Evolutionary conservation across 2,797 vertebrate genomes (phyloP).

Genomic region (Iguana delicatissima): DNA sequence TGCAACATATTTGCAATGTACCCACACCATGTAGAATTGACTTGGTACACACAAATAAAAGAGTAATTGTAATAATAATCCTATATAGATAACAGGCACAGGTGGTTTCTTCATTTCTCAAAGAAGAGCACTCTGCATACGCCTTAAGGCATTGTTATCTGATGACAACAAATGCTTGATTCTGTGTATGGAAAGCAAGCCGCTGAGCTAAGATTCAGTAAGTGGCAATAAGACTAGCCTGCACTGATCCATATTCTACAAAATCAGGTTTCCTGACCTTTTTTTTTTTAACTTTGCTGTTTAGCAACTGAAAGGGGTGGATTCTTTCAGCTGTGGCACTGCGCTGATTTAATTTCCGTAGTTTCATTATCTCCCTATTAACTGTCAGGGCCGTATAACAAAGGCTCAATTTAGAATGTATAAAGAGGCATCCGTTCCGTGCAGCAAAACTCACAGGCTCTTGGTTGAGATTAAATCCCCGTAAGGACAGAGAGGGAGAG

Average conservation of each 20-base stretch:
- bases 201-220: neutral
- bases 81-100: neutral
- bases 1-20: too few species aligned
- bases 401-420: slow-evolving; percentile 70
- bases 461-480: slow-evolving; percentile 63
- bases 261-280: neutral
- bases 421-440: slow-evolving; percentile 48
- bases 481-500: slow-evolving; percentile 65
- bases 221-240: too few species aligned
- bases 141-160: neutral
- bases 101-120: neutral
- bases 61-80: neutral
- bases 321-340: slow-evolving; percentile 50
- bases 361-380: slow-evolving; percentile 80
- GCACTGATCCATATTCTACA: neutral
- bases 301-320: slow-evolving; percentile 51
- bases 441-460: slow-evolving; percentile 61
- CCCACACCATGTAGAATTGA: too few species aligned
- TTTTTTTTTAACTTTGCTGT: slow-evolving; percentile 22
- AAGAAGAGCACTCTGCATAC: neutral
- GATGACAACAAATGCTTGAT: neutral
- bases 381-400: slow-evolving; percentile 61
- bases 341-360: slow-evolving; percentile 73
- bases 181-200: too few species aligned
- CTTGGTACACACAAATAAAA: too few species aligned